Conservation (phyloP, 2,797 vertebrate genomes). For the Hippoglossus hippoglossus region DNA sequence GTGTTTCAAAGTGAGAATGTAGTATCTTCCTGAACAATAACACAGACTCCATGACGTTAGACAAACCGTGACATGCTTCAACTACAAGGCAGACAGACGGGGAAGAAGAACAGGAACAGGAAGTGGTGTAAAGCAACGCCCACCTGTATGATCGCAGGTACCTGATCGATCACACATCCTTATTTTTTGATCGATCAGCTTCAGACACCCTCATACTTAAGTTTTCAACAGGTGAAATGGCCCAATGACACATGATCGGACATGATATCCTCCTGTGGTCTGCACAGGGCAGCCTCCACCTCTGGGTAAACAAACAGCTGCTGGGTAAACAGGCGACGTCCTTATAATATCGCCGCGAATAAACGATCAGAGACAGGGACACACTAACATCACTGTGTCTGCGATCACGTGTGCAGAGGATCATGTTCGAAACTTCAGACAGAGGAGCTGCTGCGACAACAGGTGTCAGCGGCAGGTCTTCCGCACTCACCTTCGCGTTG, state of each 20-base stretch:
- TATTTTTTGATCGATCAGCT: not conserved
- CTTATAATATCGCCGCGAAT: constrained; percentile 24
- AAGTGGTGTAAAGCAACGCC: constrained; percentile 67
- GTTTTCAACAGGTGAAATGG: not conserved
- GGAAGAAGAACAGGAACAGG: constrained; percentile 66
- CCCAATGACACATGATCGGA: not conserved
- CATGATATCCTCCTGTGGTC: not conserved
- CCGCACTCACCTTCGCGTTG: constrained; percentile 92
- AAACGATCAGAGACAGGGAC: not conserved
- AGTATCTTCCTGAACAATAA: not conserved
- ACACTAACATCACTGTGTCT: not conserved
- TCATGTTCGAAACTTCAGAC: constrained; percentile 43
- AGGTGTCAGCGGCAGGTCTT: constrained; percentile 81
- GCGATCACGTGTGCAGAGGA: not conserved
- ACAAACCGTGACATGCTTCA: not conserved
- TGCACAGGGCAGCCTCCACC: not conserved
- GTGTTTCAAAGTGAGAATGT: too few relatives aligned
- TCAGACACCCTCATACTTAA: not conserved
- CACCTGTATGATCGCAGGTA: constrained; percentile 73
- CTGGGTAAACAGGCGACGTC: constrained; percentile 44
- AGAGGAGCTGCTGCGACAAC: constrained; percentile 68
- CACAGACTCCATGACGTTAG: not conserved
- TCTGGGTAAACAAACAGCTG: constrained; percentile 47
- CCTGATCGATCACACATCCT: not conserved
- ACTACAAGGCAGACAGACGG: constrained; percentile 6